Evolutionary conservation across 2,797 vertebrate species (phyloP).

Genomic region (Rhinella marina): DNA sequence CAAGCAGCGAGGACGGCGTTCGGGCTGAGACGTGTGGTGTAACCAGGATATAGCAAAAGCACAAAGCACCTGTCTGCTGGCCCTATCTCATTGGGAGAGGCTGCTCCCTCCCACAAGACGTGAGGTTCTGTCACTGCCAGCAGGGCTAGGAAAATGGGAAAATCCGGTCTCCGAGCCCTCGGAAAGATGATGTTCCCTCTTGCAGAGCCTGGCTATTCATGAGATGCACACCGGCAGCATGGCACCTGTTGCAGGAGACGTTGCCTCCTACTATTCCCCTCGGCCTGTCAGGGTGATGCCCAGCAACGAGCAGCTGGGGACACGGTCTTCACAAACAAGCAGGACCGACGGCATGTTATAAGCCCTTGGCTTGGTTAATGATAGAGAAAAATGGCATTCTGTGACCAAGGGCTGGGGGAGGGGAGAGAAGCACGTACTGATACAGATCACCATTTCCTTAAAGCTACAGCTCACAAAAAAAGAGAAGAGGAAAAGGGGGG

Average conservation of each 20-base stretch:
- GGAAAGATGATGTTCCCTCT: neutral
- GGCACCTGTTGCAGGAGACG: slow-evolving; percentile 72
- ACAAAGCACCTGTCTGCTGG: slow-evolving; percentile 58
- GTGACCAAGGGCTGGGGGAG: slow-evolving; percentile 60
- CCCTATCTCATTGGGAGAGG: slow-evolving; percentile 57
- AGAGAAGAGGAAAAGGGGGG: neutral
- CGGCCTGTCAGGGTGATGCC: slow-evolving; percentile 58
- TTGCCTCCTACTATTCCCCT: slow-evolving; percentile 68
- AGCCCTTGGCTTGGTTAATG: slow-evolving; percentile 59
- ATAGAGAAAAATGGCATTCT: slow-evolving; percentile 55
- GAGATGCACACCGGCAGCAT: slow-evolving; percentile 67
- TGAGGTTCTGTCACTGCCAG: slow-evolving; percentile 32
- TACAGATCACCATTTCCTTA: slow-evolving; percentile 53
- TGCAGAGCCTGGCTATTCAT: neutral
- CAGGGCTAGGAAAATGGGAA: slow-evolving; percentile 28
- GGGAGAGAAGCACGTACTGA: slow-evolving; percentile 51
- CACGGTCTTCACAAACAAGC: slow-evolving; percentile 30
- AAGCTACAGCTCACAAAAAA: slow-evolving; percentile 30
- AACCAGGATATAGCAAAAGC: slow-evolving; percentile 45
- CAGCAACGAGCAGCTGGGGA: slow-evolving; percentile 53
- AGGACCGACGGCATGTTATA: slow-evolving; percentile 55
- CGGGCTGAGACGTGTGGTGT: slow-evolving; percentile 10
- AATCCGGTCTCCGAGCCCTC: neutral
- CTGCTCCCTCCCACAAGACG: slow-evolving; percentile 58
- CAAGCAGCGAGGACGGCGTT: neutral